These are phyloP conservation scores for Yponomeuta evonymella DNA, from an alignment of 2,888 invertebrate species.

Conservation along the genomic window DNA sequence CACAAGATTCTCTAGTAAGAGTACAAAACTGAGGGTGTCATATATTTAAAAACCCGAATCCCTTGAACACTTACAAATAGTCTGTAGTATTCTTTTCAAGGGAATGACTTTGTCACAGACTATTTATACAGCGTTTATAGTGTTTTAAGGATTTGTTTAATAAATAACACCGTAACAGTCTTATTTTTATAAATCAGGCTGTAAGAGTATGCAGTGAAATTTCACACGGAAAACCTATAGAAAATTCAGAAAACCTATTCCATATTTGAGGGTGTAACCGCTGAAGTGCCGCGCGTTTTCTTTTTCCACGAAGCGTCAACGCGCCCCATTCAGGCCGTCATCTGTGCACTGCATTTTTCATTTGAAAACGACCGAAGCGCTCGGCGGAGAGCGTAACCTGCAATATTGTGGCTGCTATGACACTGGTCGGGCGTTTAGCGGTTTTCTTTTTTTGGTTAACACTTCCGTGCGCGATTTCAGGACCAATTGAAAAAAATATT, in stretches of 20 bases:
- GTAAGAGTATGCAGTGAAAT: not conserved
- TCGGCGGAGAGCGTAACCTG: not conserved
- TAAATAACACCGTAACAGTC: too few species aligned
- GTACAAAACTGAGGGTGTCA: too few species aligned
- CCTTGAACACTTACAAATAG: too few species aligned
- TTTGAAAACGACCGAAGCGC: not conserved
- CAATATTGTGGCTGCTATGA: not conserved
- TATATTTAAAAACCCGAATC: too few species aligned
- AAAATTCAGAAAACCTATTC: not conserved
- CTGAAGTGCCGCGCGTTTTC: not conserved
- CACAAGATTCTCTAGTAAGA: too few species aligned
- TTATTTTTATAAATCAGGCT: too few species aligned
- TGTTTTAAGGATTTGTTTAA: too few species aligned
- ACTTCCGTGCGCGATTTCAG: not conserved
- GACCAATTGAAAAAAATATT: not conserved
- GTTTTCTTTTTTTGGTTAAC: not conserved
- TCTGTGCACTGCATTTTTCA: not conserved
- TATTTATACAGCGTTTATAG: too few species aligned
- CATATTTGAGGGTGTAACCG: not conserved
- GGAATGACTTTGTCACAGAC: too few species aligned
- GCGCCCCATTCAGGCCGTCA: not conserved
- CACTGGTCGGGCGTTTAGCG: not conserved
- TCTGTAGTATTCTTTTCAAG: too few species aligned
- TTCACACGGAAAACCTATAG: not conserved
- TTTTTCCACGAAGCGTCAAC: not conserved